Evolutionary conservation across 2,888 invertebrate genomes (phyloP).

Genomic region (Myathropa florea): DNA sequence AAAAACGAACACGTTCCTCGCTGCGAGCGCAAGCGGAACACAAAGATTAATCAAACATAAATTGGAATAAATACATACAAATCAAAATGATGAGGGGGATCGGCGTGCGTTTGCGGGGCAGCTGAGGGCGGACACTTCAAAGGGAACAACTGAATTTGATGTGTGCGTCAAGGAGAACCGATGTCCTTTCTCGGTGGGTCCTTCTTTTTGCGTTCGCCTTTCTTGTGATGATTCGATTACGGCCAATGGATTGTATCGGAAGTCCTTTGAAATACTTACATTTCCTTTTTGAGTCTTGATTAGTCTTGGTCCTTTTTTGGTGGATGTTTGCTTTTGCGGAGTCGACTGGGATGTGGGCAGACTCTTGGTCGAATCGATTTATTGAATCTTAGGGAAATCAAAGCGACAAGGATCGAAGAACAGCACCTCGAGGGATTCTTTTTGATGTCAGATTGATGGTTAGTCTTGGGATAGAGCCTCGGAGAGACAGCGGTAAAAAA

Average conservation of each 20-base stretch:
- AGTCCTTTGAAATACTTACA: not conserved
- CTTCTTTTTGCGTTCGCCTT: not conserved
- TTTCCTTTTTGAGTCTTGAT: not conserved
- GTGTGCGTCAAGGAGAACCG: not conserved
- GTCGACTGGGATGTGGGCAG: no score
- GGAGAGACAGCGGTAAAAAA: no score
- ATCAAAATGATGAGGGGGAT: constrained; percentile 1
- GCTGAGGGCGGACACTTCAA: not conserved
- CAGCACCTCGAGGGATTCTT: no score
- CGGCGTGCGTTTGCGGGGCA: not conserved
- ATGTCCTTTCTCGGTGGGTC: not conserved
- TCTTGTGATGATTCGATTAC: not conserved
- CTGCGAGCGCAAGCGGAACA: constrained; percentile 26
- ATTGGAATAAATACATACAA: constrained; percentile 41
- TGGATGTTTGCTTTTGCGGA: no score
- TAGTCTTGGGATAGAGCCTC: no score
- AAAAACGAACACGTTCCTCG: constrained; percentile 30
- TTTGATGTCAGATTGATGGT: no score
- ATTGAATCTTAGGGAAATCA: no score
- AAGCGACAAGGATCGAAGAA: no score
- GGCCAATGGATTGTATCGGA: not conserved
- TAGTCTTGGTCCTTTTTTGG: not conserved
- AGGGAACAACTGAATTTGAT: not conserved
- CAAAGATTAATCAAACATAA: constrained; percentile 44
- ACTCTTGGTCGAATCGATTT: no score